These are phyloP conservation scores for Eretmodus cyanostictus DNA, from an alignment of 2,113 vertebrate species.

Conservation along the genomic window DNA sequence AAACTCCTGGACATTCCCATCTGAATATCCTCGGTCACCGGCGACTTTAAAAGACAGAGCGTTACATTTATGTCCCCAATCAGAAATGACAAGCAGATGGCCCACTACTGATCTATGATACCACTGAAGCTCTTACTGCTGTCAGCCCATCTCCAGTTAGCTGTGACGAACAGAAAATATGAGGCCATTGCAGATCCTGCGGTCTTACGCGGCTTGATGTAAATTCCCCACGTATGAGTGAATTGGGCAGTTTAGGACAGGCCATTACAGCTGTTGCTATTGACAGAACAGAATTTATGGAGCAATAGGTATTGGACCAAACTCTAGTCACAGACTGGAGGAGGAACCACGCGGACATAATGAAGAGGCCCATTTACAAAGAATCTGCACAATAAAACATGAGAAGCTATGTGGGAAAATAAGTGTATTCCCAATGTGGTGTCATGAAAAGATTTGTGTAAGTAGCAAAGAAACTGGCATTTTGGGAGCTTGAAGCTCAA, in stretches of 20 bases:
- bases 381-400: background rate
- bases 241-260: background rate
- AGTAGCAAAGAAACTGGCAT: background rate
- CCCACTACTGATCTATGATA: background rate
- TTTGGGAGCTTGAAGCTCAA: background rate
- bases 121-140: background rate
- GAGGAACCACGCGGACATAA: background rate
- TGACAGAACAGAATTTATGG: constrained; percentile 10
- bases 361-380: background rate
- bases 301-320: background rate
- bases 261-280: background rate
- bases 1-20: background rate
- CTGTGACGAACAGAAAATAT: constrained; percentile 17
- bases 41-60: background rate
- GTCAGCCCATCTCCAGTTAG: constrained; percentile 1
- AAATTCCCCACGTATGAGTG: background rate
- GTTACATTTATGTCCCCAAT: constrained; percentile 15
- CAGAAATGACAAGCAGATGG: constrained; percentile 33
- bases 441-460: background rate
- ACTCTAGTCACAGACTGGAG: background rate
- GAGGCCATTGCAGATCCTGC: background rate
- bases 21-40: background rate
- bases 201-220: background rate
- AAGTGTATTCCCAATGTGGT: background rate
- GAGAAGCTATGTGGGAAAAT: accelerated